Evolutionary conservation across 2,113 vertebrate species (phyloP), one percentile per base, ranked within the genome.

Genomic region (Orthochromis malagaraziensis): DNA sequence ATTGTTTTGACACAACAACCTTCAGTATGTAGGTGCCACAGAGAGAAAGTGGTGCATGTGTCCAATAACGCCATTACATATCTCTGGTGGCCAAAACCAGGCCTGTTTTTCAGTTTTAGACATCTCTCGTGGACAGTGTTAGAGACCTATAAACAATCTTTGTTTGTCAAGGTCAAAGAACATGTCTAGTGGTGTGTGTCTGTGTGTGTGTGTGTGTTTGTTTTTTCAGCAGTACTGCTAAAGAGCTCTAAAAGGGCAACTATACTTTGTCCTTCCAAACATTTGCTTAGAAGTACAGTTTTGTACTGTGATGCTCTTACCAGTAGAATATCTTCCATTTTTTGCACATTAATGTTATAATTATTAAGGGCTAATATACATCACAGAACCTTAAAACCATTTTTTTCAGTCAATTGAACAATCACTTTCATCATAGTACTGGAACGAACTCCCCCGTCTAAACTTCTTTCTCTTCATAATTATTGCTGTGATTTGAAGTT

Each of bases 1-100:
- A 89, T 92, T 92, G 93, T 87, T 92, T 87, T 68, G 70, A 87
- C 89, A 65, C 75, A 88, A 77, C 51, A 12, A 57, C 89, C 87
- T 84, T 87, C 84, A 90, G 87, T 88, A 91, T 89, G 88, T 84
- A 87, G 73, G 86, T 92, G 86, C 82, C 90, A 93, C 89, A 91
- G 85, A 86, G 57, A 91, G 77, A 82, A 86, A 87, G 58, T 85
- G 77, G 88, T 84, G 80, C 88, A 90, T 70, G 73, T 83, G 87
- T 73, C 90, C 85, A 79, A 73, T 90, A 90, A 87, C 49, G 80
- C 54, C 82, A 82, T 90, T 81, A 14, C 5, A 13, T 87, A 79
- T 91, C 89, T 93, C 89, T 84, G 57, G 88, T 87, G 93, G 84
- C 79, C 83, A 63, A 87, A 77, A 82, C 60, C 29, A 63, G 38